phyloP scores from a whole-genome alignment of 2,797 vertebrate species.

The Bovichtus variegatus region DNA sequence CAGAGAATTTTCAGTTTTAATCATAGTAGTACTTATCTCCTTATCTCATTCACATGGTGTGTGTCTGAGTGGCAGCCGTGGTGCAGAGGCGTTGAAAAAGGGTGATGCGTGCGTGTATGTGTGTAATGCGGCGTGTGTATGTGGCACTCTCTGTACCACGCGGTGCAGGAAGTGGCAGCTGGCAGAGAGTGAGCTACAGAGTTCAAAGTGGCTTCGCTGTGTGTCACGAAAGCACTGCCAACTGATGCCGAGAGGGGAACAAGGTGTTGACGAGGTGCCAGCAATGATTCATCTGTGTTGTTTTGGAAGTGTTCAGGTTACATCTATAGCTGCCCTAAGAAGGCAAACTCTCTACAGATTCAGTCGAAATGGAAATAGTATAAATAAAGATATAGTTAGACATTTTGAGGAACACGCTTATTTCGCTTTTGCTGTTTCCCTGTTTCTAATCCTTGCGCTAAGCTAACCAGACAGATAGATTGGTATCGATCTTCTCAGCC shows the following conservation, averaged over 20 bases:
- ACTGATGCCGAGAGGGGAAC: slow-evolving; percentile 11
- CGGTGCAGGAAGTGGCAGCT: slow-evolving; percentile 33
- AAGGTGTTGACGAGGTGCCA: background rate
- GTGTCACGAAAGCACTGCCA: slow-evolving; percentile 23
- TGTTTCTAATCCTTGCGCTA: background rate
- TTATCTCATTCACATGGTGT: slow-evolving; percentile 44
- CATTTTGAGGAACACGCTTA: background rate
- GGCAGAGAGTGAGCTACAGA: slow-evolving; percentile 33
- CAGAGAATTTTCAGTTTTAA: slow-evolving; percentile 63
- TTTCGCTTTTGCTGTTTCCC: background rate
- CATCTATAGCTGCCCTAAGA: background rate
- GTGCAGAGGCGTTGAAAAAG: slow-evolving; percentile 44
- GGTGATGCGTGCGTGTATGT: slow-evolving; percentile 53
- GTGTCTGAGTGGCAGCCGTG: slow-evolving; percentile 19
- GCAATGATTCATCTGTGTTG: slow-evolving; percentile 6
- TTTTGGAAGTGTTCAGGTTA: slow-evolving; percentile 4
- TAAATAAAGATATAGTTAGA: background rate
- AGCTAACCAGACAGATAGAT: background rate
- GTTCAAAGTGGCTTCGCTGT: slow-evolving; percentile 63
- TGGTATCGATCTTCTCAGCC: background rate
- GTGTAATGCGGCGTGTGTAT: slow-evolving; percentile 18
- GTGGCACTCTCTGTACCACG: slow-evolving; percentile 14
- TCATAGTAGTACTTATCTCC: slow-evolving; percentile 49
- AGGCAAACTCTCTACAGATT: background rate
- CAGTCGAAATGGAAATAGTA: background rate